phyloP scores from a whole-genome alignment of 2,113 vertebrate species.

The Silurus glanis region DNA sequence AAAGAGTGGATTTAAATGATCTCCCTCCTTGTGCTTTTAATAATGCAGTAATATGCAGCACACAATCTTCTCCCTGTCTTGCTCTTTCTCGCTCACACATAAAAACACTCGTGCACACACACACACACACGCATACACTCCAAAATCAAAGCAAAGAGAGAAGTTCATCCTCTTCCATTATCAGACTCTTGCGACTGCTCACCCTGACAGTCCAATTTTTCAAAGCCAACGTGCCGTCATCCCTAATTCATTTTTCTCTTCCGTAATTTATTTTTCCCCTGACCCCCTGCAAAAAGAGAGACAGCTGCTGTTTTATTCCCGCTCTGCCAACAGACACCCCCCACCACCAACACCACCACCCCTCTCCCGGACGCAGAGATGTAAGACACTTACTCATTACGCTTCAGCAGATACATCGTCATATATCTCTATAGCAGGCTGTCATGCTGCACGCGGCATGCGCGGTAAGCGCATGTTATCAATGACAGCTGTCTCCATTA shows the following conservation, averaged over 20 bases:
- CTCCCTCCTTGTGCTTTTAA: constrained; percentile 18
- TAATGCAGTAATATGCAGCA: constrained; percentile 29
- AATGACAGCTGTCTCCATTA: constrained; percentile 44
- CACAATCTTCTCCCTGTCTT: constrained; percentile 21
- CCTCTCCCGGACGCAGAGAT: constrained; percentile 13
- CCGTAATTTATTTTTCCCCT: constrained; percentile 61
- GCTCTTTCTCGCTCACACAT: constrained; percentile 7
- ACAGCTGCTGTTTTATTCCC: constrained; percentile 42
- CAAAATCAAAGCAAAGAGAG: constrained; percentile 47
- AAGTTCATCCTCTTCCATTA: constrained; percentile 68
- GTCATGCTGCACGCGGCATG: constrained; percentile 27
- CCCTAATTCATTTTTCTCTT: constrained; percentile 70
- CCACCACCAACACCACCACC: too few relatives aligned
- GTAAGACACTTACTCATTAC: constrained; percentile 50
- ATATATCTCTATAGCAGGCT: constrained; percentile 39
- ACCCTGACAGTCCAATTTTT: constrained; percentile 71
- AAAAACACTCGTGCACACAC: not conserved
- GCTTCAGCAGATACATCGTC: constrained; percentile 44
- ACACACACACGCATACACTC: not conserved
- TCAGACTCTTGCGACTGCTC: constrained; percentile 57
- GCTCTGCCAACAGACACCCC: not conserved
- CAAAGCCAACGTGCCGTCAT: constrained; percentile 62
- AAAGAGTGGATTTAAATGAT: constrained; percentile 4
- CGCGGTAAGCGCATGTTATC: constrained; percentile 39
- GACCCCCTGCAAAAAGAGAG: constrained; percentile 41